Evolutionary conservation across 2,888 invertebrate species (phyloP).

Genomic region (Choreutis nemorana): DNA sequence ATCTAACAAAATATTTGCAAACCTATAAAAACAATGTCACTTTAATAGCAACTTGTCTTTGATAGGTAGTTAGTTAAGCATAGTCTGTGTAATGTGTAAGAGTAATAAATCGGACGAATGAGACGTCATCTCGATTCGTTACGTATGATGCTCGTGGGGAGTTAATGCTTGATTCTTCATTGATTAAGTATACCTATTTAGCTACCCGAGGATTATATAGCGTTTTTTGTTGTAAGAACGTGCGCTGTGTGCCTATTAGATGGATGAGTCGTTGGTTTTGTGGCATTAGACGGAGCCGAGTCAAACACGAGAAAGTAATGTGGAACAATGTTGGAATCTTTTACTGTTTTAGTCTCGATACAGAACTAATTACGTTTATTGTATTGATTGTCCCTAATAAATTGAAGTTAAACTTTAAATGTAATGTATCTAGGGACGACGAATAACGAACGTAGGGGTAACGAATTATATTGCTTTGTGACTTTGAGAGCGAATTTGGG

Average conservation of each 20-base stretch:
- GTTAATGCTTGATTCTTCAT: conserved; percentile 40
- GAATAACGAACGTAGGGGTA: no score
- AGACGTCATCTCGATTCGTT: conserved; percentile 60
- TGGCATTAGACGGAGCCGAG: conserved; percentile 10
- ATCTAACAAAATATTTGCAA: not conserved
- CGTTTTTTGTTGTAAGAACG: conserved; percentile 4
- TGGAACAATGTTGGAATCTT: no score
- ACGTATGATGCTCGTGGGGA: conserved; percentile 46
- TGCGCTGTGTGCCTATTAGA: no score
- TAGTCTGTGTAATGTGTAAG: conserved; percentile 24
- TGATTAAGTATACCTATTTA: conserved; percentile 58
- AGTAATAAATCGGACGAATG: conserved; percentile 56
- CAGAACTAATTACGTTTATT: no score
- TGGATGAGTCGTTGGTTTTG: conserved; percentile 8
- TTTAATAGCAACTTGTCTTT: conserved; percentile 15
- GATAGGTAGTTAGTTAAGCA: conserved; percentile 15
- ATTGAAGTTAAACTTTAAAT: no score
- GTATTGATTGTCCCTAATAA: no score
- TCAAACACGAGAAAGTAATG: no score
- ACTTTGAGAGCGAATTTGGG: no score
- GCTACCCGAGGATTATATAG: conserved; percentile 21
- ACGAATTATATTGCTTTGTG: no score
- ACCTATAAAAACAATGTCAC: not conserved
- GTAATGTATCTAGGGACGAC: no score
- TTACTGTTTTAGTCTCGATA: no score